A percentile compares a stretch with the other conserved stretches of the same genome.
phyloP scores from a whole-genome alignment of 2,797 vertebrate genomes.

The Pseudopleuronectes americanus region DNA sequence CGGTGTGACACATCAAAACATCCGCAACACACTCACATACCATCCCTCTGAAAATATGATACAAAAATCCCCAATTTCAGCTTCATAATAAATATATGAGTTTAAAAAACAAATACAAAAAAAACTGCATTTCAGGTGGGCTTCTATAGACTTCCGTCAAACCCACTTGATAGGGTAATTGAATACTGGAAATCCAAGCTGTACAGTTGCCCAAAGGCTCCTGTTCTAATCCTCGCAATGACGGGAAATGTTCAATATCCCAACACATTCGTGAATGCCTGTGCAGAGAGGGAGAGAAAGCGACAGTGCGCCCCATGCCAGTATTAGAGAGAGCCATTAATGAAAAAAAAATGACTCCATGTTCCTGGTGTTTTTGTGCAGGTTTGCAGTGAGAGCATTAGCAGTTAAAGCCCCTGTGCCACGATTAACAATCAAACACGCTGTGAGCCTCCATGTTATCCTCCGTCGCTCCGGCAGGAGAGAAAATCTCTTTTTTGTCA shows the following conservation, averaged over 20 bases:
- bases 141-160: slow-evolving; percentile 51
- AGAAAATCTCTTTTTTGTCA: slow-evolving; percentile 91
- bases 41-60: neutral
- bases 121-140: slow-evolving; percentile 42
- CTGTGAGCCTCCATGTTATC: slow-evolving; percentile 88
- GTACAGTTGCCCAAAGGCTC: slow-evolving; percentile 75
- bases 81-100: slow-evolving; percentile 20
- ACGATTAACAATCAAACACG: slow-evolving; percentile 88
- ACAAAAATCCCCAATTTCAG: slow-evolving; percentile 36
- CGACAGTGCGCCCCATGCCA: slow-evolving; percentile 71
- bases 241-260: slow-evolving; percentile 81
- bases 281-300: slow-evolving; percentile 68
- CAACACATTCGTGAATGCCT: slow-evolving; percentile 75
- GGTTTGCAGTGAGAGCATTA: slow-evolving; percentile 87
- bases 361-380: slow-evolving; percentile 85
- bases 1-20: slow-evolving; percentile 53
- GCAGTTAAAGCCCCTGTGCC: slow-evolving; percentile 85
- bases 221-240: slow-evolving; percentile 78
- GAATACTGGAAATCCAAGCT: slow-evolving; percentile 72
- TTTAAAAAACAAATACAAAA: slow-evolving; percentile 18
- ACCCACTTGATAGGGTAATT: slow-evolving; percentile 72
- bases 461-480: slow-evolving; percentile 85
- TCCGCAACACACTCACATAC: slow-evolving; percentile 22
- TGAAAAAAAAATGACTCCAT: slow-evolving; percentile 70
- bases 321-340: slow-evolving; percentile 83